These are phyloP conservation scores for Babylonia areolata DNA, from an alignment of 1,140 invertebrate species.

Conservation along the genomic window DNA sequence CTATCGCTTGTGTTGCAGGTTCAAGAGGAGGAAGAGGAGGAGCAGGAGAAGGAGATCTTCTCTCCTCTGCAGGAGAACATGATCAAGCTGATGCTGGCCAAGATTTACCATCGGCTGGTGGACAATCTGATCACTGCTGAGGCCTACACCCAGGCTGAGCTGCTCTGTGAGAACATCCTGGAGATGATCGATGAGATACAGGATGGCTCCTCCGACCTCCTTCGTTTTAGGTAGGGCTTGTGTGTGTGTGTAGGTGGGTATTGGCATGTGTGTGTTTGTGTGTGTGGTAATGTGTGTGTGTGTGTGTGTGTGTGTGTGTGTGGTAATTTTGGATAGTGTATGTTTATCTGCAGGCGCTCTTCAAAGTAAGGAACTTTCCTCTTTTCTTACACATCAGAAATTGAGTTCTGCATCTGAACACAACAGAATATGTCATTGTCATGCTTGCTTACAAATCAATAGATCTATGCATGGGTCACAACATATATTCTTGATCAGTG, in stretches of 20 bases:
- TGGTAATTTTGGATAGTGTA: too few relatives aligned
- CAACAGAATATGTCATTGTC: too few relatives aligned
- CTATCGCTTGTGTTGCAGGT: not conserved
- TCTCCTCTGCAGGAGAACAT: conserved; percentile 67
- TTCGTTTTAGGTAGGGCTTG: conserved; percentile 49
- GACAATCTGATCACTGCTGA: conserved; percentile 63
- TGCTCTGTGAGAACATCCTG: conserved; percentile 67
- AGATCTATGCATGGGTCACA: too few relatives aligned
- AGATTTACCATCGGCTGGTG: conserved; percentile 63
- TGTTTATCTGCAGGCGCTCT: too few relatives aligned
- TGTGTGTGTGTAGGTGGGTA: not conserved
- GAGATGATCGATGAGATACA: conserved; percentile 68
- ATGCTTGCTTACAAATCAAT: too few relatives aligned
- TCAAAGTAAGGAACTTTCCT: too few relatives aligned
- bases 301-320: not conserved
- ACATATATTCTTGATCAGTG: too few relatives aligned
- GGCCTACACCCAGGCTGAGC: conserved; percentile 63
- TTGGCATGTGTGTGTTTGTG: not conserved
- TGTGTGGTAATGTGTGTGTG: not conserved
- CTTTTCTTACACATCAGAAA: too few relatives aligned
- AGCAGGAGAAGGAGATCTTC: conserved; percentile 62
- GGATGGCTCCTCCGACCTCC: conserved; percentile 66
- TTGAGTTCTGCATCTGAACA: too few relatives aligned
- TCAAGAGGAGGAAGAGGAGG: conserved; percentile 36
- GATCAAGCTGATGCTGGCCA: conserved; percentile 67